These are phyloP conservation scores for Dryobates pubescens DNA, from an alignment of 2,797 vertebrate genomes.

Conservation along the genomic window DNA sequence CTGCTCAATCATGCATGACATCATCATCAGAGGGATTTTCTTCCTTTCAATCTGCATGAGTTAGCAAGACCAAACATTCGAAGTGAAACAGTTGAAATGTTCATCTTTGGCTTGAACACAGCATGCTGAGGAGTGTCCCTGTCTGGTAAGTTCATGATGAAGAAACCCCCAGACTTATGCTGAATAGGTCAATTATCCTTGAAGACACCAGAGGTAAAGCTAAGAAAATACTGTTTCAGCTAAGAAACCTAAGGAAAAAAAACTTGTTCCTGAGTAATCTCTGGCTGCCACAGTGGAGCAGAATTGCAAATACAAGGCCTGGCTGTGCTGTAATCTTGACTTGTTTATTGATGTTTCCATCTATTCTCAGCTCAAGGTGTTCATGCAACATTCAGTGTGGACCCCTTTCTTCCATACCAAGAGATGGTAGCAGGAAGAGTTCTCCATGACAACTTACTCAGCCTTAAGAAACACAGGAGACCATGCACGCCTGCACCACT, in stretches of 20 bases:
- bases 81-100: neutral
- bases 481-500: neutral
- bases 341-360: neutral
- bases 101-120: neutral
- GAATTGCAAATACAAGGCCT: neutral
- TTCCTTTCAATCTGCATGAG: neutral
- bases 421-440: neutral
- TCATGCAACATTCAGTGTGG: rapidly evolving
- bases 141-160: neutral
- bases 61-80: neutral
- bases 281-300: neutral
- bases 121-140: neutral
- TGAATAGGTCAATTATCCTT: neutral
- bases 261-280: neutral
- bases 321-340: neutral
- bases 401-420: neutral
- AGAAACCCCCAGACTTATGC: neutral
- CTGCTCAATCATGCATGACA: neutral
- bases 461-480: neutral
- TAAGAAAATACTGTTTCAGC: neutral
- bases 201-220: neutral
- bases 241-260: neutral
- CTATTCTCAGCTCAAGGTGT: neutral
- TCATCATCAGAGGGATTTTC: neutral
- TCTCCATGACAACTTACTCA: neutral